These are phyloP conservation scores for Beaufortia kweichowensis DNA, from an alignment of 2,113 vertebrate genomes.

Conservation along the genomic window DNA sequence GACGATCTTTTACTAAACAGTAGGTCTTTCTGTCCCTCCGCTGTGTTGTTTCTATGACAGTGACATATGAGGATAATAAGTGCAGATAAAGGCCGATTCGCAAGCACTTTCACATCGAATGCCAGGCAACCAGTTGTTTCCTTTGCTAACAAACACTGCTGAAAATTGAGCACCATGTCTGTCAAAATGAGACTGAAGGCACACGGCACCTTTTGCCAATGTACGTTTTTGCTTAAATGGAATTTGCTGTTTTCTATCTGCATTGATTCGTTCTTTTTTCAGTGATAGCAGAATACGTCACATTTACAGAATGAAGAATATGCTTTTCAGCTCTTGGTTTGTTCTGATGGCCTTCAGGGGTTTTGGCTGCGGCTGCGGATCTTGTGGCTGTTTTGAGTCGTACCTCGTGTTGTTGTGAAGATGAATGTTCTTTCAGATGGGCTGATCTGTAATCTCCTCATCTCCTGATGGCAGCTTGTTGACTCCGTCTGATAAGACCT, in stretches of 20 bases:
- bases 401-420: conserved; percentile 49
- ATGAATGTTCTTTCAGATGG: conserved; percentile 60
- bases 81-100: conserved; percentile 44
- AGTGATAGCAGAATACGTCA: too few species aligned
- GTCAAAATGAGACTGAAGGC: conserved; percentile 14
- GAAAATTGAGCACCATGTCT: conserved; percentile 25
- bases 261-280: too few species aligned
- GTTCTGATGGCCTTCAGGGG: background rate
- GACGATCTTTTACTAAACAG: conserved; percentile 32
- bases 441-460: conserved; percentile 62
- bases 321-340: background rate
- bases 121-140: conserved; percentile 19
- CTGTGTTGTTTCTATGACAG: conserved; percentile 52
- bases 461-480: conserved; percentile 58
- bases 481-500: conserved; percentile 58
- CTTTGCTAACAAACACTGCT: conserved; percentile 23
- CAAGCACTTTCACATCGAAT: conserved; percentile 6
- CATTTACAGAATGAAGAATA: background rate
- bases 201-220: too few species aligned
- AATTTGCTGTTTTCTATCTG: too few species aligned
- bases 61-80: conserved; percentile 60
- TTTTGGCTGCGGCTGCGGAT: background rate
- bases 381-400: conserved; percentile 23
- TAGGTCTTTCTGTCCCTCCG: conserved; percentile 40
- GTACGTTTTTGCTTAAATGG: too few species aligned